Percentiles rank a stretch among this genome's conserved stretches.
These are phyloP conservation scores for Callocephalon fimbriatum DNA, from an alignment of 2,113 vertebrate genomes.

Conservation along the genomic window DNA sequence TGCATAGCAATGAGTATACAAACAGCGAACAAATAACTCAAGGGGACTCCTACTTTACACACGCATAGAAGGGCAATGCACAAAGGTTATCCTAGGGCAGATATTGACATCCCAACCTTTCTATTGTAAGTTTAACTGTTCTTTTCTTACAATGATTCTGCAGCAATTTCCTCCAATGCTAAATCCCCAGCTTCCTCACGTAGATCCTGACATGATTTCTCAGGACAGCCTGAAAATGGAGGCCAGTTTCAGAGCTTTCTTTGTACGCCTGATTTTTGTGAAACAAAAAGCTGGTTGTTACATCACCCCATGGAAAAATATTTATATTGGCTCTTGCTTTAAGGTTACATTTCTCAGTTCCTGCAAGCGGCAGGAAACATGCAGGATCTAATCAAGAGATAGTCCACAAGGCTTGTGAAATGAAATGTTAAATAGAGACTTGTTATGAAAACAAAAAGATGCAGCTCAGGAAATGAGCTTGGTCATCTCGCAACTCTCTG, in stretches of 20 bases:
- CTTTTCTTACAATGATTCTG: background rate
- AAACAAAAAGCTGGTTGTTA: slow-evolving; percentile 40
- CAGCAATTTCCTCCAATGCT: background rate
- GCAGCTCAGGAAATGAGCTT: slow-evolving; percentile 56
- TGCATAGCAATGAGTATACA: background rate
- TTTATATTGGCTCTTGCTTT: slow-evolving; percentile 60
- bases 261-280: background rate
- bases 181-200: background rate
- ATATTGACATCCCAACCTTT: background rate
- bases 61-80: background rate
- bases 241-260: background rate
- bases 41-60: background rate
- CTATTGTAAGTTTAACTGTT: background rate
- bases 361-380: slow-evolving; percentile 41
- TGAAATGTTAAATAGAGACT: slow-evolving; percentile 35
- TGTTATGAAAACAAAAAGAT: slow-evolving; percentile 55
- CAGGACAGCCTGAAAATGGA: background rate
- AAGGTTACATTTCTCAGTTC: slow-evolving; percentile 41
- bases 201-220: background rate
- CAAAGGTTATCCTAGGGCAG: background rate
- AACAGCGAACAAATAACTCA: background rate
- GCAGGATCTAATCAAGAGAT: slow-evolving; percentile 53
- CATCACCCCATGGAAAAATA: slow-evolving; percentile 26
- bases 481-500: slow-evolving; percentile 35
- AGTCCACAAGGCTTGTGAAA: slow-evolving; percentile 38